Percentiles rank a stretch among this genome's conserved stretches.
Conservation (phyloP, 2,797 vertebrate genomes). For the Hemitrygon akajei region DNA sequence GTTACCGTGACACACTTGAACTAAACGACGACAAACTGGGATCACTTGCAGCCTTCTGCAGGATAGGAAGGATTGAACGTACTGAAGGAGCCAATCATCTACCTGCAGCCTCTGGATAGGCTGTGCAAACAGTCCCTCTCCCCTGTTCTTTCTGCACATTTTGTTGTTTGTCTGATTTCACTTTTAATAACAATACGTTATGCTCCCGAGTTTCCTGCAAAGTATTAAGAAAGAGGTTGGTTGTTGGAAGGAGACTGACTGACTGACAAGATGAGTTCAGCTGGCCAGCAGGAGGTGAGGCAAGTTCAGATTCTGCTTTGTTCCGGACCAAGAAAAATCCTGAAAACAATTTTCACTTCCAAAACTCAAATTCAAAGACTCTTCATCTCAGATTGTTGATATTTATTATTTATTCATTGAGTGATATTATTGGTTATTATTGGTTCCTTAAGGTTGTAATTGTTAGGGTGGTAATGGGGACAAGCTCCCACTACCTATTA, state of each 20-base stretch:
- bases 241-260: background rate
- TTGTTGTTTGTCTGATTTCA: conserved; percentile 23
- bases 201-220: background rate
- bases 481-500: too few relatives aligned
- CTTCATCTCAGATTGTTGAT: too few relatives aligned
- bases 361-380: background rate
- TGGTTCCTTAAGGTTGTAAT: too few relatives aligned
- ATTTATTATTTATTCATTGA: too few relatives aligned
- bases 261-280: background rate
- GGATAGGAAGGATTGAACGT: background rate
- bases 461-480: too few relatives aligned
- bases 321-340: background rate
- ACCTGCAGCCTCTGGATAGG: background rate
- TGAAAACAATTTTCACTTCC: background rate
- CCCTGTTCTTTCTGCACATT: background rate
- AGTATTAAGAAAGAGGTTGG: background rate
- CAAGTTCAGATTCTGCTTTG: background rate
- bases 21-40: background rate
- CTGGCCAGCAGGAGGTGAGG: background rate
- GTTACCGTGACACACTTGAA: too few relatives aligned
- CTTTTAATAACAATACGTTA: conserved; percentile 7
- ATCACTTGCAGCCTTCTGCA: background rate
- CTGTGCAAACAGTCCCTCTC: background rate
- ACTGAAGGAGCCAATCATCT: background rate
- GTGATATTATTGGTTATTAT: too few relatives aligned